Percentiles rank a stretch among this genome's conserved stretches.
These are phyloP conservation scores for Pterois miles DNA, from an alignment of 2,797 vertebrate species.

Conservation along the genomic window DNA sequence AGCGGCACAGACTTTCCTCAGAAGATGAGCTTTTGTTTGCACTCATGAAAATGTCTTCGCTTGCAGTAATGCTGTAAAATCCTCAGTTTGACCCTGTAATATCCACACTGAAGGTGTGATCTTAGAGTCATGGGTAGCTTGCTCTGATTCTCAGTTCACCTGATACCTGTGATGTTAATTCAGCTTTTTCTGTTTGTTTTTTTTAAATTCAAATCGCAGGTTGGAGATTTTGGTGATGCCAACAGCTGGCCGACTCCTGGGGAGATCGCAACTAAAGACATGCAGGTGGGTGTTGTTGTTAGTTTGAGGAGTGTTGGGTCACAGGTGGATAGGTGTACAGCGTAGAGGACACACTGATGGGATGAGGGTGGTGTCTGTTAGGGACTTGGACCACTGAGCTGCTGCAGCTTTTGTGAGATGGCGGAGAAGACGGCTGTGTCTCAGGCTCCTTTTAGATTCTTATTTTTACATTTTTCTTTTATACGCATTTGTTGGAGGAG, in stretches of 20 bases:
- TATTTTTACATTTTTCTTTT: neutral
- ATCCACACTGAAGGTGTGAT: neutral
- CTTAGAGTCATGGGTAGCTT: neutral
- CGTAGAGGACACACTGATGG: neutral
- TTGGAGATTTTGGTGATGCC: conserved; percentile 97
- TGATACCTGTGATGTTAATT: neutral
- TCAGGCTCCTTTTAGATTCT: neutral
- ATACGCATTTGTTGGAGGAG: neutral
- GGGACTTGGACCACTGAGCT: neutral
- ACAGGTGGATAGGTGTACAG: neutral
- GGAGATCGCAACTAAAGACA: conserved; percentile 96
- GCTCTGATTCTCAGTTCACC: neutral
- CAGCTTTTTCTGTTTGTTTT: neutral
- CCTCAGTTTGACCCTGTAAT: neutral
- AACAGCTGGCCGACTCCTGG: conserved; percentile 98
- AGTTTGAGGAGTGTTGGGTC: neutral
- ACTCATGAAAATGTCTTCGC: neutral
- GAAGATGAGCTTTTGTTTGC: too few relatives aligned
- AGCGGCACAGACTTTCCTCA: neutral
- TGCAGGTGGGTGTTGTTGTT: conserved; percentile 85
- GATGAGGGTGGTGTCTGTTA: neutral
- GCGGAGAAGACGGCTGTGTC: neutral
- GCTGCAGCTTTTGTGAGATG: neutral
- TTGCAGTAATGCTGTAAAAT: neutral
- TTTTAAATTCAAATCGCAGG: conserved; percentile 83